Conservation (phyloP, 2,797 vertebrate species). For the Acanthiza pusilla region DNA sequence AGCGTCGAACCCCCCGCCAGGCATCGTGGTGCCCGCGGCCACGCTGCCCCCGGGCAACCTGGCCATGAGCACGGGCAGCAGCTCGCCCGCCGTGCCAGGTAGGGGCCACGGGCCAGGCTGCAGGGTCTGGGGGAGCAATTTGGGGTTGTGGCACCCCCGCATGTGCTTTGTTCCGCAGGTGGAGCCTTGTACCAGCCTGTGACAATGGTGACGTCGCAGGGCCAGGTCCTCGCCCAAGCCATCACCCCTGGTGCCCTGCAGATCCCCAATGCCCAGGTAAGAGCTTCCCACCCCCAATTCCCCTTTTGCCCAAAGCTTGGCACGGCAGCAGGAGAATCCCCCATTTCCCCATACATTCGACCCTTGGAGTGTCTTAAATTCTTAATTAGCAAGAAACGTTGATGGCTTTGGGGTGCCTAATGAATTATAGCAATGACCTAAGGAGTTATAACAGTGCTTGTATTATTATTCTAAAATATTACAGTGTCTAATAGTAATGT, state of each 20-base stretch:
- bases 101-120: fast-evolving
- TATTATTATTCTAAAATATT: background rate
- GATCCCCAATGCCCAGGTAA: slow-evolving; percentile 96
- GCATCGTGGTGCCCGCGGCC: slow-evolving; percentile 88
- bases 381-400: background rate
- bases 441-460: background rate
- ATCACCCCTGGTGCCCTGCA: slow-evolving; percentile 94
- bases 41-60: slow-evolving; percentile 87
- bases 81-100: slow-evolving; percentile 91
- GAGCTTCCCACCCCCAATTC: background rate
- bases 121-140: fast-evolving
- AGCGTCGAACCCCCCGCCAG: slow-evolving; percentile 88
- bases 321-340: background rate
- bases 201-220: slow-evolving; percentile 98
- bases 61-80: slow-evolving; percentile 91
- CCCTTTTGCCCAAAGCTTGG: fast-evolving
- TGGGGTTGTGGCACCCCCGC: background rate
- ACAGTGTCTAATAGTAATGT: too few species aligned
- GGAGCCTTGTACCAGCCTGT: slow-evolving; percentile 98
- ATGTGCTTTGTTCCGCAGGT: slow-evolving; percentile 71
- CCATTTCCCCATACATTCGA: background rate
- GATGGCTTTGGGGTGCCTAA: background rate
- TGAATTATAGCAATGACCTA: fast-evolving
- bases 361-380: background rate
- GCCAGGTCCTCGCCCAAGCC: slow-evolving; percentile 94